Conservation (phyloP, 2,797 vertebrate species). For the Leptatherina wallacei region DNA sequence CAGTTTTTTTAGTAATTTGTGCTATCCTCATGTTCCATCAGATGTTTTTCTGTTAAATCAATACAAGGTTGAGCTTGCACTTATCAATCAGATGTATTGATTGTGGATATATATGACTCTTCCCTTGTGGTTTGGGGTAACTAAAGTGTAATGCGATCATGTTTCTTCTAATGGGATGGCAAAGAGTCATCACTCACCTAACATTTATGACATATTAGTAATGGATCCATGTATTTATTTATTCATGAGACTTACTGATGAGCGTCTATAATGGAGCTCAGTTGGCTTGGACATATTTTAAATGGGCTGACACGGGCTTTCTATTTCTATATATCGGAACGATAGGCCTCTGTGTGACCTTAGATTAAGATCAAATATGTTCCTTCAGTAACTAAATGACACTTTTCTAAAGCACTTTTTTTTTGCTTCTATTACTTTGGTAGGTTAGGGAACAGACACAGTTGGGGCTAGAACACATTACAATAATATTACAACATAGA, state of each 20-base stretch:
- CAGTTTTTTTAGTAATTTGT: neutral
- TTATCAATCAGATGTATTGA: slow-evolving; percentile 42
- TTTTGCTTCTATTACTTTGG: too few relatives aligned
- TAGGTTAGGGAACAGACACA: too few relatives aligned
- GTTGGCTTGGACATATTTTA: too few relatives aligned
- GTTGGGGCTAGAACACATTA: neutral
- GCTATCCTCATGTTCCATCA: neutral
- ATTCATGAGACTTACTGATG: too few relatives aligned
- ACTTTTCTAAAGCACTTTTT: too few relatives aligned
- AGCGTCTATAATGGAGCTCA: too few relatives aligned
- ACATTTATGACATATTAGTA: neutral
- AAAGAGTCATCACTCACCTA: slow-evolving; percentile 4
- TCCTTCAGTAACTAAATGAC: too few relatives aligned
- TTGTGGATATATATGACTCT: slow-evolving; percentile 10
- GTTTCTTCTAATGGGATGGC: slow-evolving; percentile 29
- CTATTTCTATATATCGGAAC: too few relatives aligned
- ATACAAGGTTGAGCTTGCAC: slow-evolving; percentile 10
- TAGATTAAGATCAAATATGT: too few relatives aligned
- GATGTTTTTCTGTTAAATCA: slow-evolving; percentile 1
- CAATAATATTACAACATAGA: neutral
- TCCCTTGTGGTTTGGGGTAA: slow-evolving; percentile 21
- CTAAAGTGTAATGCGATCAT: slow-evolving; percentile 7
- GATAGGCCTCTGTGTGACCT: too few relatives aligned
- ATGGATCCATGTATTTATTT: neutral
- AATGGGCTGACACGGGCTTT: too few relatives aligned